These are phyloP conservation scores for Pseudopodoces humilis DNA, from an alignment of 2,113 vertebrate species.

Conservation along the genomic window DNA sequence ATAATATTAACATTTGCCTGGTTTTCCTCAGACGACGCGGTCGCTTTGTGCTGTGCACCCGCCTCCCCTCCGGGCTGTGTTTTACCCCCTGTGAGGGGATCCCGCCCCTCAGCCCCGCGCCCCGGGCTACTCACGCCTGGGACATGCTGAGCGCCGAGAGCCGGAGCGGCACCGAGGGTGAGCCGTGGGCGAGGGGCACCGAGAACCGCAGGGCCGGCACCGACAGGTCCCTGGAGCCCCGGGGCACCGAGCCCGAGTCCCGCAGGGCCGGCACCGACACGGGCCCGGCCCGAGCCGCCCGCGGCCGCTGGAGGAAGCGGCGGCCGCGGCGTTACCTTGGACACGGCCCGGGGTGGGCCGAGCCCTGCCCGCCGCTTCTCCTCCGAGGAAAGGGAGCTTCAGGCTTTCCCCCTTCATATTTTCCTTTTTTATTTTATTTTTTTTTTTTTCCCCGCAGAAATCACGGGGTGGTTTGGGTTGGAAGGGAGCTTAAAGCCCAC, in stretches of 20 bases:
- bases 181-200: not conserved
- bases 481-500: too few species aligned
- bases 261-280: not conserved
- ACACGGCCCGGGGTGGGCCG: not conserved
- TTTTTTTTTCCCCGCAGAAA: not conserved
- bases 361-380: not conserved
- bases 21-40: not conserved
- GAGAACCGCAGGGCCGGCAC: too few species aligned
- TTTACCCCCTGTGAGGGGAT: not conserved
- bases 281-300: not conserved
- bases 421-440: too few species aligned
- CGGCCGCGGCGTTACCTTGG: constrained; percentile 30
- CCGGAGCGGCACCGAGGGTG: not conserved
- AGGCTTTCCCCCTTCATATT: too few species aligned
- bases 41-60: not conserved
- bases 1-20: fast-evolving
- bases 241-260: not conserved
- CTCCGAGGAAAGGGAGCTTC: fast-evolving
- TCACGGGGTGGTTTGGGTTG: too few species aligned
- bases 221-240: not conserved
- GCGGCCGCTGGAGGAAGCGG: not conserved
- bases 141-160: constrained; percentile 34
- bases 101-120: not conserved
- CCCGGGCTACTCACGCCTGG: constrained; percentile 57
- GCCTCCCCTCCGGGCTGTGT: too few species aligned